Percentiles rank a stretch among this genome's conserved stretches.
Conservation (phyloP, 2,797 vertebrate species). For the Taeniopygia guttata region DNA sequence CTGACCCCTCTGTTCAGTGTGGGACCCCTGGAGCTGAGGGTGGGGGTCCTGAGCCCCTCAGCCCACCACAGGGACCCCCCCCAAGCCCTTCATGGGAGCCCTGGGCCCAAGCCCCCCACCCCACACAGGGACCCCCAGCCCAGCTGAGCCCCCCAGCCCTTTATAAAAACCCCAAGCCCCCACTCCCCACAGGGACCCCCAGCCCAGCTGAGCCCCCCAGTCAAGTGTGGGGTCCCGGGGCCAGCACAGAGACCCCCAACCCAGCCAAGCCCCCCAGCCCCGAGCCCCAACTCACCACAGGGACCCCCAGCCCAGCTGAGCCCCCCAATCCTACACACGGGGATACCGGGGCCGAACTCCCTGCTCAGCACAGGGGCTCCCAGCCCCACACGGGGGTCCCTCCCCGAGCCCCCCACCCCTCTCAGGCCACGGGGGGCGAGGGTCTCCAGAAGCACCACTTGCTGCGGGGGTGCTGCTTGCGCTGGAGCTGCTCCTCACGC, state of each 20-base stretch:
- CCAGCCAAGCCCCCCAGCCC: neutral
- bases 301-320: neutral
- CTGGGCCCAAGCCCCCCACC: neutral
- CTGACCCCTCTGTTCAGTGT: neutral
- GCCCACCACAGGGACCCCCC: neutral
- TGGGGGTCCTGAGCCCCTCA: neutral
- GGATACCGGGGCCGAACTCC: neutral
- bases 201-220: neutral
- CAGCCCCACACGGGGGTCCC: neutral
- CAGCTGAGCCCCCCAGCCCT: neutral
- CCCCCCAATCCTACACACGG: neutral
- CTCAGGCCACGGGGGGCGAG: conserved; percentile 54
- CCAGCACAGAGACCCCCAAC: neutral
- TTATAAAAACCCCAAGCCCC: neutral
- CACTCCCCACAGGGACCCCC: neutral
- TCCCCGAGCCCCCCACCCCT: too few species aligned
- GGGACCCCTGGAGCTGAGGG: neutral
- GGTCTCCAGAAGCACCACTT: conserved; percentile 92
- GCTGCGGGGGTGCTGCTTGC: conserved; percentile 86
- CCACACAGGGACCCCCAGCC: neutral
- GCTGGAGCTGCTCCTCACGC: conserved; percentile 85
- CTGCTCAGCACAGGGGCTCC: neutral
- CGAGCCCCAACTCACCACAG: neutral
- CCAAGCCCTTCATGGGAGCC: neutral
- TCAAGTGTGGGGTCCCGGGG: neutral